phyloP scores from a whole-genome alignment of 2,113 vertebrate genomes.

The Bubo scandiacus region DNA sequence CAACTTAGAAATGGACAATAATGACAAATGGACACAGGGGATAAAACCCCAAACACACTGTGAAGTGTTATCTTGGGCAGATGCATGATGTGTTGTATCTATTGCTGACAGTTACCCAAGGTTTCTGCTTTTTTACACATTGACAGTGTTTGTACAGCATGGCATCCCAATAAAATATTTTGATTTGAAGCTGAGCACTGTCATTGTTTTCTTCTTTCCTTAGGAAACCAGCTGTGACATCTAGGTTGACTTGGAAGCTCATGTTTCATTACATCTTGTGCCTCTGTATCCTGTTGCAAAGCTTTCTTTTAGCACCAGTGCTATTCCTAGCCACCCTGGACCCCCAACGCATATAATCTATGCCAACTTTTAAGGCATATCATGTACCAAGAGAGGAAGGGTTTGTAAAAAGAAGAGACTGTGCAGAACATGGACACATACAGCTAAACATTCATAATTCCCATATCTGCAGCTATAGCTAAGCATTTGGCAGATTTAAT shows the following conservation, averaged over 20 bases:
- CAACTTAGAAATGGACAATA: conserved; percentile 65
- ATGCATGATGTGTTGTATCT: background rate
- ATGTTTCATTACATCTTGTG: background rate
- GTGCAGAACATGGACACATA: background rate
- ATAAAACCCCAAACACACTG: conserved; percentile 60
- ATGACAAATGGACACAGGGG: conserved; percentile 70
- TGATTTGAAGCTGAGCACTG: conserved; percentile 23
- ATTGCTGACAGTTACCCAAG: conserved; percentile 35
- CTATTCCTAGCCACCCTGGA: background rate
- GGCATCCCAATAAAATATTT: conserved; percentile 33
- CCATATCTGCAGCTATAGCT: background rate
- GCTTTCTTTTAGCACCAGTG: background rate
- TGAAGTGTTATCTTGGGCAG: conserved; percentile 49
- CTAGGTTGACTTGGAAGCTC: background rate
- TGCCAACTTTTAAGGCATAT: background rate
- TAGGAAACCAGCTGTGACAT: background rate
- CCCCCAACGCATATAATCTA: rapidly evolving
- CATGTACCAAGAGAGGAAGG: background rate
- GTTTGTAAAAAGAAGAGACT: background rate
- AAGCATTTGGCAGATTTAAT: background rate
- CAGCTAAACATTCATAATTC: background rate
- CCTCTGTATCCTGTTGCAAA: background rate
- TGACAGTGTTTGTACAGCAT: background rate
- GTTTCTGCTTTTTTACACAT: conserved; percentile 36
- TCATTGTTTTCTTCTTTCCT: background rate